Conservation (phyloP, 2,888 invertebrate genomes). For the Caenorhabditis sp. region DNA sequence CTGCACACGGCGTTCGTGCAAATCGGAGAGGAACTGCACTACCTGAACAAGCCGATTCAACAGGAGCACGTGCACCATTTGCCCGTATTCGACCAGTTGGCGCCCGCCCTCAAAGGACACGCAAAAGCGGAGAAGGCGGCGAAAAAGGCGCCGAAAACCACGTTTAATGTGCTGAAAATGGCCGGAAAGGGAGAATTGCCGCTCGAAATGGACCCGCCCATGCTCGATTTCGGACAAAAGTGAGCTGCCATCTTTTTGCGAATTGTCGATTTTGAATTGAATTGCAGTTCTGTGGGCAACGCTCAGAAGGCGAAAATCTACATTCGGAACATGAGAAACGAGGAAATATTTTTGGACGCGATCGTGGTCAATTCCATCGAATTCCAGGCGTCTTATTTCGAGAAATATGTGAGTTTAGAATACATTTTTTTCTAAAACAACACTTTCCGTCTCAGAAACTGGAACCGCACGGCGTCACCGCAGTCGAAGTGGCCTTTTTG, state of each 20-base stretch:
- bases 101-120: not conserved
- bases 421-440: not conserved
- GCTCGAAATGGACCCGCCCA: constrained; percentile 65
- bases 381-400: constrained; percentile 64
- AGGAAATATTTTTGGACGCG: constrained; percentile 55
- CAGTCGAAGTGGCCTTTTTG: constrained; percentile 95
- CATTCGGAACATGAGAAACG: constrained; percentile 51
- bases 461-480: constrained; percentile 91
- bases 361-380: constrained; percentile 61
- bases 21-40: constrained; percentile 85
- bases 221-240: constrained; percentile 68
- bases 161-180: constrained; percentile 50
- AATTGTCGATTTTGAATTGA: not conserved
- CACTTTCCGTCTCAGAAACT: constrained; percentile 87
- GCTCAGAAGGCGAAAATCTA: constrained; percentile 54
- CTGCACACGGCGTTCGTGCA: constrained; percentile 85
- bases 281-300: constrained; percentile 61
- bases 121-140: not conserved
- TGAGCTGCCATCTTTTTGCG: constrained; percentile 24
- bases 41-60: constrained; percentile 81
- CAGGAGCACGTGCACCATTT: constrained; percentile 33
- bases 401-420: constrained; percentile 39
- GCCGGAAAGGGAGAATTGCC: constrained; percentile 53
- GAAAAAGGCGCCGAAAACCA: not conserved
- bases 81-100: constrained; percentile 7